Evolutionary conservation across 1,140 invertebrate species (phyloP), one percentile per base, ranked within the genome.

Genomic region (Phortica variegata): DNA sequence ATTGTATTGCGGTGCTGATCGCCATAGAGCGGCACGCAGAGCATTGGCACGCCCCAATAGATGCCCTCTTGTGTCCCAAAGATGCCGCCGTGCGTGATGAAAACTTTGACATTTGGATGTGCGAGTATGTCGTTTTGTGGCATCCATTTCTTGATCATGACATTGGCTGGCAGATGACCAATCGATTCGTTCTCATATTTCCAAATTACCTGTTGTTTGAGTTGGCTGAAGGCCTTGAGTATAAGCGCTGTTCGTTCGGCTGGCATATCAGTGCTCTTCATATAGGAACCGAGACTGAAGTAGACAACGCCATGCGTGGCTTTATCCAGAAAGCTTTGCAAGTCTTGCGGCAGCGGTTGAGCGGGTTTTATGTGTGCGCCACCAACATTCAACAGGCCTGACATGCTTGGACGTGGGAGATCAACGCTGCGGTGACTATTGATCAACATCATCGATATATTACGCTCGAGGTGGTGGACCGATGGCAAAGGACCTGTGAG

Each of bases 71-170:
- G 80, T n/a, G 82, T 80, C 39, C 85, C 83, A 54, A 85, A 81
- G 29, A 86, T 61, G 19, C 86, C 86, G 16, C 85, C 84, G 52
- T 87, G 85, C 1, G 84, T 82, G 43, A 87, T 79, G 54, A 88
- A 87, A 2, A 81, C 58, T 45, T 78, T 78, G 9, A 82, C 73
- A 54, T 81, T 81, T 3, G 78, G 78, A 70, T 82, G 80, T 3
- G 79, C 82, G 43, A 77, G 29, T 15, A 77, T 74, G 18, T 77
- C 73, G 37, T 66, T 81, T 73, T 89, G 87, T n/a, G 87, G 86
- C 54, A 85, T 75, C 87, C 86, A 89, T 54, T 81, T 78, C 39
- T 79, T 60, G 18, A 84, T 79, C 71, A 80, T 79, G 19, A 87
- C 79, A 70, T 86, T 86, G 16, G 62, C 19, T 10, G 83, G 79